phyloP scores from a whole-genome alignment of 2,888 invertebrate genomes.

The Glyphotaelius pellucidus region DNA sequence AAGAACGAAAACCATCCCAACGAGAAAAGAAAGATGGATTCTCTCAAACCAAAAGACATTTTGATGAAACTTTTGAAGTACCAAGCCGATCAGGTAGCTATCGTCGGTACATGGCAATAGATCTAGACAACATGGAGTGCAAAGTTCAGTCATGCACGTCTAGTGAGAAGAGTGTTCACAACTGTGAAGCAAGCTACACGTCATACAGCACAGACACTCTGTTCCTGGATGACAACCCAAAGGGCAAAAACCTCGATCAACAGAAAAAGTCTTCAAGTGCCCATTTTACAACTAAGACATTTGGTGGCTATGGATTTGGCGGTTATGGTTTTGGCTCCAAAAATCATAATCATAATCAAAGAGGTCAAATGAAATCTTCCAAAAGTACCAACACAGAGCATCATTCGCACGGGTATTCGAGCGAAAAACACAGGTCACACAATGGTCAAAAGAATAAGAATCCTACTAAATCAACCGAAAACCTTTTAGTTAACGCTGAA shows the following conservation, averaged over 20 bases:
- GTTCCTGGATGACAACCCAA: conserved; percentile 83
- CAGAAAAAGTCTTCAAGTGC: conserved; percentile 87
- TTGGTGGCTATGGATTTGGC: conserved; percentile 91
- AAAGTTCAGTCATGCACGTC: conserved; percentile 81
- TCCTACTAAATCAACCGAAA: conserved; percentile 88
- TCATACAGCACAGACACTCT: conserved; percentile 91
- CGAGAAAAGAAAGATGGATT: conserved; percentile 79
- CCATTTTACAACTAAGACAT: conserved; percentile 90
- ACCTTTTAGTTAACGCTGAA: conserved; percentile 83
- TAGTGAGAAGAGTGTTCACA: conserved; percentile 80
- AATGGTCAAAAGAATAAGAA: conserved; percentile 15
- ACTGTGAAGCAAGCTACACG: conserved; percentile 71
- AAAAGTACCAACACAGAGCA: conserved; percentile 77
- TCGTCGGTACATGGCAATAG: conserved; percentile 45
- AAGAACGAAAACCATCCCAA: conserved; percentile 74
- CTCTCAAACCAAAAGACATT: conserved; percentile 67
- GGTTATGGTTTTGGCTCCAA: conserved; percentile 81
- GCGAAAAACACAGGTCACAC: conserved; percentile 18
- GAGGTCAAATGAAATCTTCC: conserved; percentile 75
- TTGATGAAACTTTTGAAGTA: conserved; percentile 66
- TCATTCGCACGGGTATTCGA: conserved; percentile 74
- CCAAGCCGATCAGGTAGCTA: conserved; percentile 54
- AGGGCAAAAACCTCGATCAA: conserved; percentile 61
- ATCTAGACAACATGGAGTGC: conserved; percentile 75
- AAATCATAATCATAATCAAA: conserved; percentile 72